Conservation (phyloP, 1,140 invertebrate species). For the Drosophila nasuta region DNA sequence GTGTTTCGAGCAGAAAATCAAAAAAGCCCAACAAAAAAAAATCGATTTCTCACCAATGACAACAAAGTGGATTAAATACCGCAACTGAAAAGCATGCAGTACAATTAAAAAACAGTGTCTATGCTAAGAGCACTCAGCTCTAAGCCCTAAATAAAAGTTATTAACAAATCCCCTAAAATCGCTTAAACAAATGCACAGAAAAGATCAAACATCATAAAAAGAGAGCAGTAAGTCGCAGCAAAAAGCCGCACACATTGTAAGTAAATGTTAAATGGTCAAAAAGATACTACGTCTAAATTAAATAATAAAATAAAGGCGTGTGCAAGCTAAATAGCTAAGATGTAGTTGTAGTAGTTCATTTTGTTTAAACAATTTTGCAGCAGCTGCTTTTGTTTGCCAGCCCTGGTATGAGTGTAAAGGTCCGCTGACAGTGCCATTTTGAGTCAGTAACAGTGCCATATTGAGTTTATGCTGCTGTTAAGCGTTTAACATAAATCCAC, state of each 20-base stretch:
- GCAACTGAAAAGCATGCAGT: slow-evolving; percentile 3
- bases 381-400: slow-evolving; percentile 35
- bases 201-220: not conserved
- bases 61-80: slow-evolving; percentile 68
- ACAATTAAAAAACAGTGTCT: not conserved
- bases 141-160: not conserved
- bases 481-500: slow-evolving; percentile 14
- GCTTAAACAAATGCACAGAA: slow-evolving; percentile 9
- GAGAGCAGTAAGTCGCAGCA: not conserved
- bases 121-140: not conserved
- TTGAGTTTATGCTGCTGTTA: slow-evolving; percentile 31
- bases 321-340: not conserved
- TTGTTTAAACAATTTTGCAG: slow-evolving; percentile 44
- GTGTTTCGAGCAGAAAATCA: slow-evolving; percentile 49
- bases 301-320: slow-evolving; percentile 8
- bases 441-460: slow-evolving; percentile 38
- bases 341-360: not conserved
- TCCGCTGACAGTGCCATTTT: slow-evolving; percentile 36
- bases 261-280: not conserved
- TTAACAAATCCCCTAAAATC: slow-evolving; percentile 11
- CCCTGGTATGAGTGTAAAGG: slow-evolving; percentile 17
- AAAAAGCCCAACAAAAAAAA: slow-evolving; percentile 61
- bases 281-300: not conserved
- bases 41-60: slow-evolving; percentile 79
- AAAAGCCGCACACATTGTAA: slow-evolving; percentile 40